A percentile compares a stretch with the other conserved stretches of the same genome.
Evolutionary conservation across 2,888 invertebrate species (phyloP).

Genomic region (Nudaria mundana): DNA sequence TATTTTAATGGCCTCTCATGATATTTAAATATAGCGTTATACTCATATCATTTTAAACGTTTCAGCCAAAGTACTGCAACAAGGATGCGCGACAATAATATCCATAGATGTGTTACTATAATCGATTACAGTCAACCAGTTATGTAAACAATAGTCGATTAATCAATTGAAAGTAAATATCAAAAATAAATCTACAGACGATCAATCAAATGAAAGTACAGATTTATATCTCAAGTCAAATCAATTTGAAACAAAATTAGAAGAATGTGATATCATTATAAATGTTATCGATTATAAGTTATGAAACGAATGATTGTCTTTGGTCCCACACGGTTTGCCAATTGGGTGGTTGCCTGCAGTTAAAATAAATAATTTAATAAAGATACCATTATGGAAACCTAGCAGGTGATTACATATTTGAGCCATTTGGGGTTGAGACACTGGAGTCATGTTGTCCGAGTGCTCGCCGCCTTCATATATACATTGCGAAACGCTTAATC

Average conservation of each 20-base stretch:
- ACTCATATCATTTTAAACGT: no score
- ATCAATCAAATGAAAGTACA: slow-evolving; percentile 33
- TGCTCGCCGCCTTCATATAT: no score
- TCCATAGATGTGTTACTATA: slow-evolving; percentile 10
- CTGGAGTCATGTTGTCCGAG: no score
- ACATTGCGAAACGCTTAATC: no score
- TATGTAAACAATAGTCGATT: slow-evolving; percentile 31
- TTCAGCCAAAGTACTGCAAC: no score
- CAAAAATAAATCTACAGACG: slow-evolving; percentile 23
- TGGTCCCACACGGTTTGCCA: background rate
- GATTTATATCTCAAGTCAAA: slow-evolving; percentile 29
- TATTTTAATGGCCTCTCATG: no score
- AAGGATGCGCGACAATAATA: slow-evolving; percentile 9
- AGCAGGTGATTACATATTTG: no score
- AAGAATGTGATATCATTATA: slow-evolving; percentile 29
- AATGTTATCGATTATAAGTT: slow-evolving; percentile 12
- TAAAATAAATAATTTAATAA: no score
- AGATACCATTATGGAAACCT: no score
- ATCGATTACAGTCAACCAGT: slow-evolving; percentile 19
- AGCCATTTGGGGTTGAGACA: no score
- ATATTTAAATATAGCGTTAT: no score
- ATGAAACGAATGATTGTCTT: background rate
- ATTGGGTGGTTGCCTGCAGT: no score
- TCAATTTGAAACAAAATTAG: slow-evolving; percentile 29
- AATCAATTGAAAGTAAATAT: slow-evolving; percentile 37